These are phyloP conservation scores for Leuciscus idus DNA, from an alignment of 2,113 vertebrate genomes.

Conservation along the genomic window DNA sequence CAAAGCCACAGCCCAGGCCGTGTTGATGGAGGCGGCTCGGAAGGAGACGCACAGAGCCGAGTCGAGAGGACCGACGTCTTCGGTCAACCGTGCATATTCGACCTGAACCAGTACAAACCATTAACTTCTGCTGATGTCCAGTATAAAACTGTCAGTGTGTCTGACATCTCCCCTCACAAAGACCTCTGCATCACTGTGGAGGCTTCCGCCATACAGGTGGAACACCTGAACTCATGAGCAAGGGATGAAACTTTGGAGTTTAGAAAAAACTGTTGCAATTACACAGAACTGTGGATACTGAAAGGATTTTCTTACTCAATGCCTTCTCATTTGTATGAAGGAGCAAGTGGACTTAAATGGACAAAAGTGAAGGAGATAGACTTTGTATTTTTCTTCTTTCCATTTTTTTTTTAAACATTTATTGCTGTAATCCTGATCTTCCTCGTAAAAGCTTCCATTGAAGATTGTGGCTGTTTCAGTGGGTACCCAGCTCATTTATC, in stretches of 20 bases:
- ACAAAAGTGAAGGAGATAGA: constrained; percentile 29
- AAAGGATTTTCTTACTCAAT: constrained; percentile 50
- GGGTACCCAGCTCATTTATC: constrained; percentile 20
- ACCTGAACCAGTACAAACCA: constrained; percentile 95
- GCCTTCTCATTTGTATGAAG: constrained; percentile 19
- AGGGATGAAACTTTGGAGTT: constrained; percentile 19
- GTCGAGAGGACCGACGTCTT: constrained; percentile 65
- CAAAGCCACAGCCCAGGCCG: constrained; percentile 72
- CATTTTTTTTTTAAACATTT: background rate
- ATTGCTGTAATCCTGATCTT: constrained; percentile 59
- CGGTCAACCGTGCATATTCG: constrained; percentile 86
- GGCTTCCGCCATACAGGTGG: constrained; percentile 84
- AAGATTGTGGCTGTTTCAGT: constrained; percentile 18
- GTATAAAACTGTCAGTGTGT: constrained; percentile 78
- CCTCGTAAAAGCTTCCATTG: constrained; percentile 53
- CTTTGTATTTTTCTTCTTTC: constrained; percentile 52
- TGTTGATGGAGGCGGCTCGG: constrained; percentile 69
- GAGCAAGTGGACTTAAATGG: constrained; percentile 45
- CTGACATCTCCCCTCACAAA: constrained; percentile 85
- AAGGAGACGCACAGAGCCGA: constrained; percentile 68
- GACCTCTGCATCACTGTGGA: constrained; percentile 98
- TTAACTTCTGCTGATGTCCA: constrained; percentile 79
- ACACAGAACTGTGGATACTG: constrained; percentile 17
- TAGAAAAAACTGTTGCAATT: constrained; percentile 47
- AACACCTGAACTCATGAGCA: constrained; percentile 76